Conservation (phyloP, 2,797 vertebrate genomes). For the Sebastes trivittatus region DNA sequence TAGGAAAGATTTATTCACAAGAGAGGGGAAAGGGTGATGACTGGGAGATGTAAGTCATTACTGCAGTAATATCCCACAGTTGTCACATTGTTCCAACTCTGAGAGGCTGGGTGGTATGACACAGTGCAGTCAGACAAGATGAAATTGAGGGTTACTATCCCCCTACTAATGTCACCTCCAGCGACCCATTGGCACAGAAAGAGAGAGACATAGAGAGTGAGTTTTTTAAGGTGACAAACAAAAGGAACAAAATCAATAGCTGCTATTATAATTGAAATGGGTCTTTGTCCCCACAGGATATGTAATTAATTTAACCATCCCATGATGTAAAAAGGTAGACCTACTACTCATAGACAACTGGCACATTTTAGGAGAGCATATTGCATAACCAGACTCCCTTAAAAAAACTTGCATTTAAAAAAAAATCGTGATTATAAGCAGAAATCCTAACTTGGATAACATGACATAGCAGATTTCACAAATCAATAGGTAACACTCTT, state of each 20-base stretch:
- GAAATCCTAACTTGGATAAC: not conserved
- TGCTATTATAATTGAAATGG: not conserved
- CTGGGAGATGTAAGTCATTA: constrained; percentile 47
- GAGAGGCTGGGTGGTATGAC: constrained; percentile 2
- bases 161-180: not conserved
- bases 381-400: not conserved
- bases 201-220: not conserved
- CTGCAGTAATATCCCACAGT: constrained; percentile 18
- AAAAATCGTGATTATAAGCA: not conserved
- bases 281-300: not conserved
- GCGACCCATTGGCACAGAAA: not conserved
- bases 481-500: not conserved
- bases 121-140: constrained; percentile 6
- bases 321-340: not conserved
- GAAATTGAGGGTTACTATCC: not conserved
- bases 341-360: not conserved
- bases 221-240: not conserved
- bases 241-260: not conserved
- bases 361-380: not conserved
- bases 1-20: constrained; percentile 41
- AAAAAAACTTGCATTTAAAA: not conserved
- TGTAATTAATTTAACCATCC: not conserved
- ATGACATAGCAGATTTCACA: not conserved
- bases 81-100: constrained; percentile 26
- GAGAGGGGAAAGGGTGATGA: constrained; percentile 28